phyloP scores from a whole-genome alignment of 2,888 invertebrate species.

The Melipona beecheii region DNA sequence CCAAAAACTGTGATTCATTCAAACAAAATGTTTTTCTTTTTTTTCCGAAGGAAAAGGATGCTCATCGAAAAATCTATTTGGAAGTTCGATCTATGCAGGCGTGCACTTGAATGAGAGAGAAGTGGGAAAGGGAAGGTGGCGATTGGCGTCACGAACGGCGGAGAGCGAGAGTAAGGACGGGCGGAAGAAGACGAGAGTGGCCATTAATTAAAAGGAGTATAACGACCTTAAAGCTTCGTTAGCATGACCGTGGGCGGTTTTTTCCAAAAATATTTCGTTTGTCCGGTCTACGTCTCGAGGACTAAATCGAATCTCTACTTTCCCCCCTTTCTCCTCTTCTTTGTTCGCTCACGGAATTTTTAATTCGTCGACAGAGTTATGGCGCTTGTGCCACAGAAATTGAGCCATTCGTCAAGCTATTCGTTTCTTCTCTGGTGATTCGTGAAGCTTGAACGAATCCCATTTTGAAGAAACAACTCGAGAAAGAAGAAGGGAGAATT shows the following conservation, averaged over 20 bases:
- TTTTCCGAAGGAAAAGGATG: too few relatives aligned
- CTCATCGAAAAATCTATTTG: background rate
- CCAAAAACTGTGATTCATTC: background rate
- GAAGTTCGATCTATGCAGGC: background rate
- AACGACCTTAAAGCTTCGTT: conserved; percentile 69
- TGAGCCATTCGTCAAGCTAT: conserved; percentile 15
- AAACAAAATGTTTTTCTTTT: background rate
- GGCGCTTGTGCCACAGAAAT: conserved; percentile 22
- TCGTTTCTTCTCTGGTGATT: background rate
- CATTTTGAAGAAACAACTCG: background rate
- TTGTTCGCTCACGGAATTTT: conserved; percentile 12
- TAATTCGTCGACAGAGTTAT: conserved; percentile 46
- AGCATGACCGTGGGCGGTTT: conserved; percentile 65
- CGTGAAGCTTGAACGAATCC: background rate
- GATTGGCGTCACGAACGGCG: conserved; percentile 50
- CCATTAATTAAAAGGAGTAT: conserved; percentile 72
- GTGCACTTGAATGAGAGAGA: conserved; percentile 6
- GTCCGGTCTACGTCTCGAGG: conserved; percentile 27
- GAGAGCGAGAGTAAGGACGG: conserved; percentile 68
- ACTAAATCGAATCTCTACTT: conserved; percentile 35
- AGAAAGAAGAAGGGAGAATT: background rate
- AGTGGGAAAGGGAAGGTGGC: background rate
- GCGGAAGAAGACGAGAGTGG: conserved; percentile 71
- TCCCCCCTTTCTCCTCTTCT: background rate
- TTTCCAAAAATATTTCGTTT: conserved; percentile 60